Evolutionary conservation across 2,888 invertebrate species (phyloP).

Genomic region (Eilema griseolum): DNA sequence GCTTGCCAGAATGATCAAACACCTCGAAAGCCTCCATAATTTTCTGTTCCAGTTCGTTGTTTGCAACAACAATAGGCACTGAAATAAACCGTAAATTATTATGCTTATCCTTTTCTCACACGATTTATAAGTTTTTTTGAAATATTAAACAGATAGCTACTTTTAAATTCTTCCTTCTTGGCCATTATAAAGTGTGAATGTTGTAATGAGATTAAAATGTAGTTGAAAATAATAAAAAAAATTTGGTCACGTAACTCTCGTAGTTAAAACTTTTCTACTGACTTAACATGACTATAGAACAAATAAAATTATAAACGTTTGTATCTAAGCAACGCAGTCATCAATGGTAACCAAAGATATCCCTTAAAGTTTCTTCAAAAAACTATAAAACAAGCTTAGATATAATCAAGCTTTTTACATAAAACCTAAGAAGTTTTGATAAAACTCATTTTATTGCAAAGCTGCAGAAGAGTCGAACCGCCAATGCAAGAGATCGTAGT

Average conservation of each 20-base stretch:
- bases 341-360: background rate
- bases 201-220: conserved; percentile 57
- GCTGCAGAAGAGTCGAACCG: too few relatives aligned
- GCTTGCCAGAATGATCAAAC: conserved; percentile 95
- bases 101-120: background rate
- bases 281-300: background rate
- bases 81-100: background rate
- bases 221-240: conserved; percentile 1
- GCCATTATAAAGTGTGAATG: conserved; percentile 64
- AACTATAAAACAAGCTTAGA: too few relatives aligned
- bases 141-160: conserved; percentile 49
- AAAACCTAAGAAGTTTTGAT: background rate
- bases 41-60: conserved; percentile 91
- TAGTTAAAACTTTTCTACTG: background rate
- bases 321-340: conserved; percentile 55
- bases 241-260: background rate
- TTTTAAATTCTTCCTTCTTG: conserved; percentile 74
- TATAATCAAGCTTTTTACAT: too few relatives aligned
- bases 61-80: conserved; percentile 73
- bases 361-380: background rate
- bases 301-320: conserved; percentile 1
- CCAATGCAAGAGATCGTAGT: too few relatives aligned
- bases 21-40: conserved; percentile 96
- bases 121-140: background rate
- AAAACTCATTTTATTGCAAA: background rate